These are phyloP conservation scores for Pelobates fuscus DNA, from an alignment of 2,113 vertebrate genomes.

Conservation along the genomic window DNA sequence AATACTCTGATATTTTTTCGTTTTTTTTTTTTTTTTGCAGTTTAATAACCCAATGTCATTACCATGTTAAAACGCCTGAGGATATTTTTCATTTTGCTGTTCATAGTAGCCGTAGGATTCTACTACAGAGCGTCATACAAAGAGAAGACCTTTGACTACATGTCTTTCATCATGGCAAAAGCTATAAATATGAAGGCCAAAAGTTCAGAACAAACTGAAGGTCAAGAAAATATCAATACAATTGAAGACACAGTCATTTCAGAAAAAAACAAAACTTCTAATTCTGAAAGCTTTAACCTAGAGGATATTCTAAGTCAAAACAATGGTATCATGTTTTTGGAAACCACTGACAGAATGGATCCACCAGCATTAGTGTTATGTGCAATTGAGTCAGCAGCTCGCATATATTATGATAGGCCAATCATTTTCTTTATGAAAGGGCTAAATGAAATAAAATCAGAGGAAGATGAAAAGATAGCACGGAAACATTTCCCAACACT, in stretches of 20 bases:
- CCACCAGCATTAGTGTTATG: conserved; percentile 65
- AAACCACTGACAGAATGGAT: conserved; percentile 66
- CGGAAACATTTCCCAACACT: conserved; percentile 60
- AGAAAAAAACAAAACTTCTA: not conserved
- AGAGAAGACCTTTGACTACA: not conserved
- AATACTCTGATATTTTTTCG: no score
- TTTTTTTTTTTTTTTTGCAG: conserved; percentile 15
- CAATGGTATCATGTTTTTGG: conserved; percentile 71
- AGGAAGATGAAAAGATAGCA: conserved; percentile 40
- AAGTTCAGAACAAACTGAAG: not conserved
- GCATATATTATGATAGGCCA: conserved; percentile 61
- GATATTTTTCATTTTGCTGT: not conserved
- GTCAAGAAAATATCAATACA: not conserved
- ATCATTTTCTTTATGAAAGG: conserved; percentile 72
- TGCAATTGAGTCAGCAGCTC: conserved; percentile 71
- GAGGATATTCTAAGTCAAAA: conserved; percentile 59
- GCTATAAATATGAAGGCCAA: not conserved
- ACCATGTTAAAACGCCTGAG: conserved; percentile 8
- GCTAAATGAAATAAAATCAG: conserved; percentile 39
- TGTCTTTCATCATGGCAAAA: not conserved
- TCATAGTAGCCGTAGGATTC: not conserved
- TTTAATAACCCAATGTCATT: not conserved
- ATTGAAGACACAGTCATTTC: no score
- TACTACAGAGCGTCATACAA: not conserved
- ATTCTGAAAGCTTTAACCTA: not conserved